phyloP scores from a whole-genome alignment of 2,113 vertebrate genomes.

The Sinocyclocheilus anshuiensis region DNA sequence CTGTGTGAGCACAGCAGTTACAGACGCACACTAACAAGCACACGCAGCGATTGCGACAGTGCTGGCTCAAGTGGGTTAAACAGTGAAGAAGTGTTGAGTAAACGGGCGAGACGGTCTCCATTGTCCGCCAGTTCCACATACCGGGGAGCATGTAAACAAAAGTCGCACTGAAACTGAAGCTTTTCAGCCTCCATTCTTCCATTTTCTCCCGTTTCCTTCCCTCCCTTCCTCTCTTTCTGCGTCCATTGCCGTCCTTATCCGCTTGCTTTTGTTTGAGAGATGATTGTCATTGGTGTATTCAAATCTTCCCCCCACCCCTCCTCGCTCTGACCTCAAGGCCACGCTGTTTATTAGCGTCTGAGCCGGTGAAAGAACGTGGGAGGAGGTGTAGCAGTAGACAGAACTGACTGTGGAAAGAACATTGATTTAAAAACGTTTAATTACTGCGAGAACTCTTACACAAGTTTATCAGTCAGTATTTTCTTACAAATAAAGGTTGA shows the following conservation, averaged over 20 bases:
- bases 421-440: background rate
- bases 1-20: constrained; percentile 29
- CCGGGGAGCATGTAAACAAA: background rate
- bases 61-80: constrained; percentile 17
- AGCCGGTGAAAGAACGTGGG: constrained; percentile 34
- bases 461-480: background rate
- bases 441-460: background rate
- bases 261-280: constrained; percentile 69
- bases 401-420: constrained; percentile 9
- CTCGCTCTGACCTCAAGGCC: constrained; percentile 63
- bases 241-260: constrained; percentile 57
- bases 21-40: constrained; percentile 7
- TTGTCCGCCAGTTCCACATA: background rate
- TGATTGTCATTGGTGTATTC: constrained; percentile 66
- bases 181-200: constrained; percentile 47
- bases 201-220: constrained; percentile 24
- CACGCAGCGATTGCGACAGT: background rate
- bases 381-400: constrained; percentile 39
- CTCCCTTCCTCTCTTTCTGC: constrained; percentile 66
- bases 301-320: constrained; percentile 45
- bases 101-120: background rate
- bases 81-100: background rate
- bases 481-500: background rate
- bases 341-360: constrained; percentile 66
- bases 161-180: constrained; percentile 46